Base-by-base conservation (phyloP, 92 coral and sea anemone species). In the Blastomussa wellsi region DNA sequence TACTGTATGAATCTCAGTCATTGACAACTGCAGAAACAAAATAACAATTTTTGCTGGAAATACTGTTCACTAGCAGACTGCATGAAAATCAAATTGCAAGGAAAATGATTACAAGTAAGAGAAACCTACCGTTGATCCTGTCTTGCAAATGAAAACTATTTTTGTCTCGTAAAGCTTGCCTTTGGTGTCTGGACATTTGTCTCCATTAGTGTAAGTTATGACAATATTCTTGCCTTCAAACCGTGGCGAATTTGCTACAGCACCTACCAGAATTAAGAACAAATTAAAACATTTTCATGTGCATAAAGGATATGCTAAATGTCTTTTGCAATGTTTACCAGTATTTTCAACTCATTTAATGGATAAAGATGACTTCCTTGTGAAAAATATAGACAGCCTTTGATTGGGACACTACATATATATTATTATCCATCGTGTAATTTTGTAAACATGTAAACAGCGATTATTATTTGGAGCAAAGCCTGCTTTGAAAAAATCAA, bases 61-160 rank as follows among this genome's bases (percentile, higher is more conserved):
- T 41, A 3, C 44, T 7, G 4, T 41, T 41, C 44, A 41, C 7
- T 3, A 7, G 7, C 7, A 41, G 26, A 57, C 31, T 20, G 29
- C 67, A 24, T n/a, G 32, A 60, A n/a, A 60, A 69, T 35, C 44
- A 36, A 6, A 1, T 35, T 16, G 32, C 44, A 37, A 33, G n/a
- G 2, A 20, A 15, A 11, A 74, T 4, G 6, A 22, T 9, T 2
- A 41, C 10, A 39, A 10, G 12, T 6, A 22, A 1, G 8, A 1
- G 11, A 59, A 52, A 75, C 95, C 69, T 47, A 94, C 98, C 84
- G 82, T 86, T 60, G 71, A 88, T 33, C 95, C 98, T n/a, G 68
- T 83, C 62, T 88, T 80, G 80, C 98, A 94, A 15, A 91, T 82
- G 53, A 94, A 94, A 69, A 82, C 81, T 48, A 94, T 94, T 39